These are phyloP conservation scores for Rousettus madagascariensis DNA, from an alignment of 2,797 vertebrate genomes.

Conservation along the genomic window DNA sequence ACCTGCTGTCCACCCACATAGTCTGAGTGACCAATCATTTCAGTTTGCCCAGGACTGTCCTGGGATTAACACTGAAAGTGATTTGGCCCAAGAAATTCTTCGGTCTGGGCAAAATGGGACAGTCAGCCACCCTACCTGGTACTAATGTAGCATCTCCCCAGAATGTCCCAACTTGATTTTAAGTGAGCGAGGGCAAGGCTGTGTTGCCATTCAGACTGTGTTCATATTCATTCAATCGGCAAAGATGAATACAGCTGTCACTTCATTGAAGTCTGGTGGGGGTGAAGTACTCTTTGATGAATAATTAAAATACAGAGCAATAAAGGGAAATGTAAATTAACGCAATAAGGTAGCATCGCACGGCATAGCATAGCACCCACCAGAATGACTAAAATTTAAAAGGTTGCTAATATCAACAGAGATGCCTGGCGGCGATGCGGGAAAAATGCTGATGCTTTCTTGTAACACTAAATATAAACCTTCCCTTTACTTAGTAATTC, in stretches of 20 bases:
- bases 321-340: neutral
- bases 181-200: neutral
- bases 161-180: neutral
- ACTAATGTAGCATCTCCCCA: neutral
- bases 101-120: neutral
- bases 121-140: neutral
- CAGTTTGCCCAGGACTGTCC: fast-evolving
- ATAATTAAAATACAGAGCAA: neutral
- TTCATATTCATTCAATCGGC: neutral
- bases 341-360: neutral
- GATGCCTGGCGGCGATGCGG: neutral
- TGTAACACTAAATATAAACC: neutral
- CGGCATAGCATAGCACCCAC: too few relatives aligned
- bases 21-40: neutral
- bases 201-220: neutral
- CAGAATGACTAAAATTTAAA: neutral
- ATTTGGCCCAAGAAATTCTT: neutral
- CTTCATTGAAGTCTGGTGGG: neutral
- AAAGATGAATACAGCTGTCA: neutral
- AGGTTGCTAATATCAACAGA: neutral
- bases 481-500: neutral
- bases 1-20: neutral
- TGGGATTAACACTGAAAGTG: too few relatives aligned
- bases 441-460: neutral
- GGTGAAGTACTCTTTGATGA: neutral